phyloP scores from a whole-genome alignment of 2,888 invertebrate species.

The Eristalis pertinax region DNA sequence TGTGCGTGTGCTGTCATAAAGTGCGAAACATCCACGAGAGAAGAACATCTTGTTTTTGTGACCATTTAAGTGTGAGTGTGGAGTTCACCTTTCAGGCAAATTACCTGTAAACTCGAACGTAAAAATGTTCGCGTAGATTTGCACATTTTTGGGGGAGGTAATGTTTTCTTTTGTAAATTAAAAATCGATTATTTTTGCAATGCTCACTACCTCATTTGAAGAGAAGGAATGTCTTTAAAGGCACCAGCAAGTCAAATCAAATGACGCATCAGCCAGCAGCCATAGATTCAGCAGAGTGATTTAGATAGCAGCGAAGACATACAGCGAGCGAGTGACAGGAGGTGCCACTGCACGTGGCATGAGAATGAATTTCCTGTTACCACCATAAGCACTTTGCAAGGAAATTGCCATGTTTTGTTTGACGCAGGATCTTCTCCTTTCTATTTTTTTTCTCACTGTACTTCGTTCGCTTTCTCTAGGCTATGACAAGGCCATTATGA shows the following conservation, averaged over 20 bases:
- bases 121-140: background rate
- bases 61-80: background rate
- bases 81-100: background rate
- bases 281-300: slow-evolving; percentile 59
- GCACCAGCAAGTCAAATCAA: too few species aligned
- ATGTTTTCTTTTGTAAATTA: background rate
- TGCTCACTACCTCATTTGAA: slow-evolving; percentile 6
- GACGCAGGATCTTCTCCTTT: slow-evolving; percentile 21
- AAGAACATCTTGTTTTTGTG: background rate
- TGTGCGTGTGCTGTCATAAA: background rate
- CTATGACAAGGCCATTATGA: slow-evolving; percentile 54
- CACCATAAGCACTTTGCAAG: slow-evolving; percentile 68
- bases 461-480: too few species aligned
- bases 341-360: slow-evolving; percentile 53
- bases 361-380: slow-evolving; percentile 69
- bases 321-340: background rate
- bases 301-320: slow-evolving; percentile 34
- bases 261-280: slow-evolving; percentile 28
- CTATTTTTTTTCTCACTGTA: slow-evolving; percentile 1
- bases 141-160: background rate
- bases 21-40: background rate
- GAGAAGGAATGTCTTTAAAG: slow-evolving; percentile 21
- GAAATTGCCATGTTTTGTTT: slow-evolving; percentile 68
- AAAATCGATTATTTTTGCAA: slow-evolving; percentile 25
- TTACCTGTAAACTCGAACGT: background rate